Evolutionary conservation across 2,113 vertebrate species (phyloP).

Genomic region (Leiothrix lutea): DNA sequence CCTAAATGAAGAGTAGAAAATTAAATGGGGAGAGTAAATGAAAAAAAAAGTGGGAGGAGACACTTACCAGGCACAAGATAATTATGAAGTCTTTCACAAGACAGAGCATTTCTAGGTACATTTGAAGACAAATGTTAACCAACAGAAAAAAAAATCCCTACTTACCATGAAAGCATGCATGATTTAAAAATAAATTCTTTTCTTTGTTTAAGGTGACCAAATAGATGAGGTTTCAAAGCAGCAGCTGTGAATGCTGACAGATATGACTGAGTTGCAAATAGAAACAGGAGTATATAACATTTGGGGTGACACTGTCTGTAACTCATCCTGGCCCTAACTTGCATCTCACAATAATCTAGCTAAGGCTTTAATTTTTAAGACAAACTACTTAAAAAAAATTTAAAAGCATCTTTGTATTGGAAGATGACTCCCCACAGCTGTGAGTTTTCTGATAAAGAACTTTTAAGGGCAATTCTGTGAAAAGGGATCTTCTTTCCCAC

Average conservation of each 20-base stretch:
- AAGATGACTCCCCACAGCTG: rapidly evolving
- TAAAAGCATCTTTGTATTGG: not conserved
- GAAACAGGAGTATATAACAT: not conserved
- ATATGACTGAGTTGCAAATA: not conserved
- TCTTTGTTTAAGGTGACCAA: not conserved
- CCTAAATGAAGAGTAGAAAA: not conserved
- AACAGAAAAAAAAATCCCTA: not conserved
- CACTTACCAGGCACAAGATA: not conserved
- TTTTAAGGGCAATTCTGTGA: not conserved
- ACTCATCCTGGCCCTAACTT: not conserved
- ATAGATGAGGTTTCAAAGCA: not conserved
- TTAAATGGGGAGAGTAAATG: not conserved
- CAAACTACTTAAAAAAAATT: not conserved
- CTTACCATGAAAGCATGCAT: not conserved
- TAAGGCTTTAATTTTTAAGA: not conserved
- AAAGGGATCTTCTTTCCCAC: not conserved
- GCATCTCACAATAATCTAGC: not conserved
- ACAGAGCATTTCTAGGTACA: not conserved
- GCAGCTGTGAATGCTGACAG: not conserved
- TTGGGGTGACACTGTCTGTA: not conserved
- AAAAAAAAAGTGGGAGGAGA: not conserved
- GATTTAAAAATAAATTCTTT: not conserved
- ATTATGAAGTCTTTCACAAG: not conserved
- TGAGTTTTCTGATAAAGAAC: not conserved
- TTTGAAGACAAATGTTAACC: not conserved